Conservation (phyloP, 2,797 vertebrate genomes). For the Acanthurus leucopareius region DNA sequence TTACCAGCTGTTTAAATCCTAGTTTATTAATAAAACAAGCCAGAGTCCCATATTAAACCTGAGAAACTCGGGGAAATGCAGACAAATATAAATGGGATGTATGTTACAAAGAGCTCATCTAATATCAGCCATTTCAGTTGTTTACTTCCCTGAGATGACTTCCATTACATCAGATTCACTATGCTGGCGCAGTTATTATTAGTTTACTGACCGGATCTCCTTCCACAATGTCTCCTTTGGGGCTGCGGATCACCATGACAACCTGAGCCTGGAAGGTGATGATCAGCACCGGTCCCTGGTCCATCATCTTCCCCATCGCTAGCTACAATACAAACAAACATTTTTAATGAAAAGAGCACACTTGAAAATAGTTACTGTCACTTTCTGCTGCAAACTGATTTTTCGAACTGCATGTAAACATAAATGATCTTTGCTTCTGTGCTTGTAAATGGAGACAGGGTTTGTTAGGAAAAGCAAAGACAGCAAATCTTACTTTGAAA, state of each 20-base stretch:
- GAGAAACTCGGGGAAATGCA: background rate
- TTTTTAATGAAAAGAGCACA: background rate
- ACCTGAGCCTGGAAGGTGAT: slow-evolving; percentile 97
- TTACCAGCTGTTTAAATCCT: background rate
- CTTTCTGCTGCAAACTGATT: background rate
- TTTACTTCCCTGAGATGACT: slow-evolving; percentile 41
- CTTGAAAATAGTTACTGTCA: background rate
- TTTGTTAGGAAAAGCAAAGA: accelerated
- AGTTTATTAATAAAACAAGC: slow-evolving; percentile 13
- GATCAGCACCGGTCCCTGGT: slow-evolving; percentile 94
- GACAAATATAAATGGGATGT: background rate
- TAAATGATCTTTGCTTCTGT: background rate
- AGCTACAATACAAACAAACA: slow-evolving; percentile 79
- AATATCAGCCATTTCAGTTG: slow-evolving; percentile 33
- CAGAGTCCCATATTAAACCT: background rate
- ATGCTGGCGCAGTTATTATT: slow-evolving; percentile 9
- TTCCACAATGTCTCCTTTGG: slow-evolving; percentile 92
- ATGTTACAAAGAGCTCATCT: slow-evolving; percentile 1
- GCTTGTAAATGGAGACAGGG: background rate
- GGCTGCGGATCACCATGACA: slow-evolving; percentile 92
- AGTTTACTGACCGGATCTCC: slow-evolving; percentile 90
- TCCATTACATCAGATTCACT: slow-evolving; percentile 30
- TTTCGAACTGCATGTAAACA: background rate
- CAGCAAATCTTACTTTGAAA: background rate
- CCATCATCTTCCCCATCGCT: slow-evolving; percentile 97